A percentile compares a stretch with the other conserved stretches of the same genome.
Evolutionary conservation across 2,113 vertebrate species (phyloP).

Genomic region (Petaurus breviceps): DNA sequence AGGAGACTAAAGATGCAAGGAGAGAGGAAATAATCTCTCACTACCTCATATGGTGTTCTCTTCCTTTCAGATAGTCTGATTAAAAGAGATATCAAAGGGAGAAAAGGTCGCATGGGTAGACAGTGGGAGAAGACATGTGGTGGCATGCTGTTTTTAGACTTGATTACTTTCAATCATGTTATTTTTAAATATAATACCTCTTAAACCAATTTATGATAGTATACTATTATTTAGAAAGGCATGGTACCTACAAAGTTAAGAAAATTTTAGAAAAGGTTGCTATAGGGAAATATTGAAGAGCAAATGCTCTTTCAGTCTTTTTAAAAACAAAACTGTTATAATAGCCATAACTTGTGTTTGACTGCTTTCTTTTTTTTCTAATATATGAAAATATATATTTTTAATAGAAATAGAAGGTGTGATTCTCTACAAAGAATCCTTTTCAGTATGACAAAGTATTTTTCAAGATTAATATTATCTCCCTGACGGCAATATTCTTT

Average conservation of each 20-base stretch:
- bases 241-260: background rate
- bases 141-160: background rate
- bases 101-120: background rate
- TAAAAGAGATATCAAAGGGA: conserved; percentile 41
- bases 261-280: background rate
- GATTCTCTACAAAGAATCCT: background rate
- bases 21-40: conserved; percentile 21
- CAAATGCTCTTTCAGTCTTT: background rate
- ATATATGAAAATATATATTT: background rate
- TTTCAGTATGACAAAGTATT: background rate
- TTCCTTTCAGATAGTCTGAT: conserved; percentile 42
- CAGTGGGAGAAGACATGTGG: background rate
- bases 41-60: background rate
- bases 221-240: background rate
- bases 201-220: conserved; percentile 6
- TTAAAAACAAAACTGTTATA: background rate
- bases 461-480: background rate
- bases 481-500: background rate
- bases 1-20: conserved; percentile 42
- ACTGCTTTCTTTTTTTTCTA: background rate
- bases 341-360: background rate
- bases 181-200: background rate
- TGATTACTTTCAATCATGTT: background rate
- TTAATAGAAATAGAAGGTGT: background rate
- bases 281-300: background rate